A percentile compares a stretch with the other conserved stretches of the same genome.
phyloP scores from a whole-genome alignment of 2,888 invertebrate species.

The Machimus atricapillus region DNA sequence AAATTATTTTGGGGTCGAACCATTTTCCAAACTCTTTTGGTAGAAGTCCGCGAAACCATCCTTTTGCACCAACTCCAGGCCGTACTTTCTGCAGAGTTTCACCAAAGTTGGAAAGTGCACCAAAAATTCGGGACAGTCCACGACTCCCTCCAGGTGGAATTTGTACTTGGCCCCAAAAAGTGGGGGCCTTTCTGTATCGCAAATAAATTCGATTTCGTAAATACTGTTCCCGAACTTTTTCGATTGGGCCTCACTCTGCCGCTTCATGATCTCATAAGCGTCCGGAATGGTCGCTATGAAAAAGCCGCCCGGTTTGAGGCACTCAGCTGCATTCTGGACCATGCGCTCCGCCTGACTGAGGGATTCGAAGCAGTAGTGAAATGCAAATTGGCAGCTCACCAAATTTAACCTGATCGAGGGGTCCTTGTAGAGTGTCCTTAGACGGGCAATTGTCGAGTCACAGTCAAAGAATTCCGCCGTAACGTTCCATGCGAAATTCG shows the following conservation, averaged over 20 bases:
- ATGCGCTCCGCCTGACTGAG: constrained; percentile 88
- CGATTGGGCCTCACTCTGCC: constrained; percentile 67
- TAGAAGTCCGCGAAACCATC: constrained; percentile 83
- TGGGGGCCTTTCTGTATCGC: constrained; percentile 73
- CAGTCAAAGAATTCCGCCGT: constrained; percentile 89
- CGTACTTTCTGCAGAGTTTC: constrained; percentile 75
- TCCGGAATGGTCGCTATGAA: constrained; percentile 98
- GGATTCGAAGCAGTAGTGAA: constrained; percentile 96
- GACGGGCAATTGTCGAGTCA: constrained; percentile 86
- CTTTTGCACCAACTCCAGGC: constrained; percentile 72
- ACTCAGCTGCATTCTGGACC: constrained; percentile 91
- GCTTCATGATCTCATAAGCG: constrained; percentile 87
- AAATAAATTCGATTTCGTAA: constrained; percentile 75
- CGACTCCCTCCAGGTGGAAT: constrained; percentile 94
- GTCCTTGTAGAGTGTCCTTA: constrained; percentile 80
- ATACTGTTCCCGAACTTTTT: constrained; percentile 80
- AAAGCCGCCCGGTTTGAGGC: constrained; percentile 86
- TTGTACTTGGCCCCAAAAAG: constrained; percentile 96
- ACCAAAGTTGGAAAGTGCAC: constrained; percentile 89
- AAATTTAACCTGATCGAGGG: constrained; percentile 83
- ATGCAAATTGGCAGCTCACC: constrained; percentile 97
- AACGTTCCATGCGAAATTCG: constrained; percentile 67
- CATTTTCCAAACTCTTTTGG: constrained; percentile 54
- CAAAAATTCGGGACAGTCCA: constrained; percentile 98
- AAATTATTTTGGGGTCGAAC: constrained; percentile 43